Evolutionary conservation across 2,888 invertebrate genomes (phyloP), one percentile per base, ranked within the genome.

Genomic region (Incurvaria masculella): DNA sequence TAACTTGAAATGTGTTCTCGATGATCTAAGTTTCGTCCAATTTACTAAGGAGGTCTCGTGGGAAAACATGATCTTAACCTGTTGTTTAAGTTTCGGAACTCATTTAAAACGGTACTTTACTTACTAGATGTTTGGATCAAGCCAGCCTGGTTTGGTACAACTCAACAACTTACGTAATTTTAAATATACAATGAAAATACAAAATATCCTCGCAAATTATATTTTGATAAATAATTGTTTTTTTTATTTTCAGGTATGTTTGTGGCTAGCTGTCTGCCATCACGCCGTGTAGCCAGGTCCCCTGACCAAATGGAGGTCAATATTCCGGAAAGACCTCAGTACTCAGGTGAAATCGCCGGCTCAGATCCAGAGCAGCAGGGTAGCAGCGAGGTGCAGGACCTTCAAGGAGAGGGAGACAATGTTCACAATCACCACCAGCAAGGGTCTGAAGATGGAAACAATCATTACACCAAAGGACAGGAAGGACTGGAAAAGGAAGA

Each of bases 231-330:
- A 52, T 55, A 51, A 49, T 21, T 48, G 46, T 41, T 16, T 40
- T 40, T 33, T 23, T 48, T 49, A 41, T 48, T 50, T 47, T 51
- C 19, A 52, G 51, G 45, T 42, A 50, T 6, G 11, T 49, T 11
- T 46, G 53, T 48, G 47, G 54, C 51, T 42, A 26, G 44, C 52
- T 48, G 45, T 45, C 47, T 44, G 10, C 47, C 38, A 16, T 21
- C 42, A 18, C 23, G 49, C 39, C 59, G 64, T 26, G 21, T 54
- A 2, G 48, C 50, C 11, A 56, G 64, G 19, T 61, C 63, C 19
- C 64, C 64, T 23, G 63, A 61, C 48, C 59, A 39, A 39, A 41
- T 63, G 56, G 63, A 61, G 51, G 52, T 61, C 14, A 56, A 58
- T 6, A 45, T 61, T 2, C 63, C 63, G 0, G 52, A 58, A 21